Conservation (phyloP, 2,888 invertebrate species). For the Parapristionchus giblindavisi region DNA sequence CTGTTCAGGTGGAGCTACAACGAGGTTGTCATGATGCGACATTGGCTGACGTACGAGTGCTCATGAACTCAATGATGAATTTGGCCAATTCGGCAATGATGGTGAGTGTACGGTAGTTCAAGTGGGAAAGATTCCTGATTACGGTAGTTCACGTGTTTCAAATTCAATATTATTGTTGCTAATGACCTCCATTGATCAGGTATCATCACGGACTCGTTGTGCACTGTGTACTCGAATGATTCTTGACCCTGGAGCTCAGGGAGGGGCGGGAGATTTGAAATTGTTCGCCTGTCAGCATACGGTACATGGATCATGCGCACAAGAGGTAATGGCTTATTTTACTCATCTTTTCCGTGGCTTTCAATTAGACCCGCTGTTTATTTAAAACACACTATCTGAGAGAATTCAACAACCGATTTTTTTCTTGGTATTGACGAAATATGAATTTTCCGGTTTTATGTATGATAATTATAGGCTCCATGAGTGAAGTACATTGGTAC, state of each 20-base stretch:
- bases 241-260: not conserved
- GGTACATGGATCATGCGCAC: constrained; percentile 49
- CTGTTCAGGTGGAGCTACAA: constrained; percentile 46
- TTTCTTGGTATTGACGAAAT: too few species aligned
- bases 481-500: too few species aligned
- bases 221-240: constrained; percentile 15
- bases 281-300: constrained; percentile 58
- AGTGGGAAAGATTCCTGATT: not conserved
- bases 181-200: not conserved
- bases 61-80: constrained; percentile 37
- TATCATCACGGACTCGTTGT: constrained; percentile 18
- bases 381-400: too few species aligned
- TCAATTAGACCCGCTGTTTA: too few species aligned
- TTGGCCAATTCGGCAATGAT: constrained; percentile 14
- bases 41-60: constrained; percentile 38
- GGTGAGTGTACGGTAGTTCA: constrained; percentile 10
- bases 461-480: too few species aligned
- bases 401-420: too few species aligned
- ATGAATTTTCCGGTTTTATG: too few species aligned
- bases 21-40: constrained; percentile 45
- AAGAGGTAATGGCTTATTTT: too few species aligned
- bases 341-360: too few species aligned
- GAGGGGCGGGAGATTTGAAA: constrained; percentile 39
- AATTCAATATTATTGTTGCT: too few species aligned
- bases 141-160: not conserved